Evolutionary conservation across 1,140 invertebrate species (phyloP).

Genomic region (Drosophila paulistorum): DNA sequence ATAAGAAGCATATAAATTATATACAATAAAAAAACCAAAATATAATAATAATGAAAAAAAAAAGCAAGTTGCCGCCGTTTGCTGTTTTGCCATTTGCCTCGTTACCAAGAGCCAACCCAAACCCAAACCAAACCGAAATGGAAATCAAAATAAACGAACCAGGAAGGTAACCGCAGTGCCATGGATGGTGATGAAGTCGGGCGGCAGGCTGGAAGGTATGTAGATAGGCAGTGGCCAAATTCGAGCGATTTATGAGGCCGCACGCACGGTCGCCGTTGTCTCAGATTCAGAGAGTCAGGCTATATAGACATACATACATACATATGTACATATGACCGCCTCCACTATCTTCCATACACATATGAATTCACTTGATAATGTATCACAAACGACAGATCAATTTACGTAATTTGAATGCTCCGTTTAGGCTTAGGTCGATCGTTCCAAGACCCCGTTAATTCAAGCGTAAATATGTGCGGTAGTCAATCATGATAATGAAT

Average conservation of each 20-base stretch:
- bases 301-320: too few species aligned
- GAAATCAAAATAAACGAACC: slow-evolving; percentile 70
- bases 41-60: slow-evolving; percentile 3
- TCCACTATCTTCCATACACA: not conserved
- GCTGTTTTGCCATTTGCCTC: slow-evolving; percentile 46
- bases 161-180: not conserved
- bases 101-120: not conserved
- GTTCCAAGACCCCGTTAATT: slow-evolving; percentile 5
- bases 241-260: slow-evolving; percentile 33
- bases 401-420: slow-evolving; percentile 70
- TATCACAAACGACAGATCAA: slow-evolving; percentile 61
- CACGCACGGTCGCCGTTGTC: slow-evolving; percentile 26
- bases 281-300: not conserved
- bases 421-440: slow-evolving; percentile 47
- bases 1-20: slow-evolving; percentile 75
- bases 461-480: slow-evolving; percentile 25
- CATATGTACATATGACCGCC: not conserved
- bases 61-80: slow-evolving; percentile 65
- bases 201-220: slow-evolving; percentile 4
- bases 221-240: not conserved
- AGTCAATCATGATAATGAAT: slow-evolving; percentile 34
- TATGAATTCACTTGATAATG: slow-evolving; percentile 42
- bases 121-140: slow-evolving; percentile 39
- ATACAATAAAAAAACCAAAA: slow-evolving; percentile 6
- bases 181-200: not conserved